These are phyloP conservation scores for Tanytarsus gracilentus DNA, from an alignment of 2,888 invertebrate genomes.

Conservation along the genomic window DNA sequence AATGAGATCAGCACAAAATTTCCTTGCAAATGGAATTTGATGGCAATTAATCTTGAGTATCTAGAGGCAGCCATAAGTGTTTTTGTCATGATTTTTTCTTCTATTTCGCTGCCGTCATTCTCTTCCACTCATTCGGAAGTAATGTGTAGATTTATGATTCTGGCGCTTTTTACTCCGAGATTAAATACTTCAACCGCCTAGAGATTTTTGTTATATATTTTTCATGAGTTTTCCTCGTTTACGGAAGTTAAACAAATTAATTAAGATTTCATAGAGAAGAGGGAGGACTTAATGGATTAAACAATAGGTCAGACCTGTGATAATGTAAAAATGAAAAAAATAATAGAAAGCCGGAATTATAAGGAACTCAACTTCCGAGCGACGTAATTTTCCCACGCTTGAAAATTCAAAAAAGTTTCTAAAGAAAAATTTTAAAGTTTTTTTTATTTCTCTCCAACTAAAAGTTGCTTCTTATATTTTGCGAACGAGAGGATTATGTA, in stretches of 20 bases:
- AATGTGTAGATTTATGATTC: conserved; percentile 23
- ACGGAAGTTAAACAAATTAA: background rate
- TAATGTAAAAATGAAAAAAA: too few relatives aligned
- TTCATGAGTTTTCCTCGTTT: background rate
- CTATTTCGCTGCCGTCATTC: background rate
- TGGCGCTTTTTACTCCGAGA: background rate
- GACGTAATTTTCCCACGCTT: too few relatives aligned
- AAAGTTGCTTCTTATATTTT: too few relatives aligned
- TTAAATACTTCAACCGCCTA: background rate
- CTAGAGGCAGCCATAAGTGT: conserved; percentile 12
- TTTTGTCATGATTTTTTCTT: conserved; percentile 23
- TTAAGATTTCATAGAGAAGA: too few relatives aligned
- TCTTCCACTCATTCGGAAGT: conserved; percentile 1
- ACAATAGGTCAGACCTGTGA: too few relatives aligned
- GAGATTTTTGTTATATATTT: background rate
- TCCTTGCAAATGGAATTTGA: background rate
- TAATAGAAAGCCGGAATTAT: too few relatives aligned
- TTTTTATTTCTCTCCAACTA: too few relatives aligned
- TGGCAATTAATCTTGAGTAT: conserved; percentile 25
- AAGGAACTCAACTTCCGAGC: too few relatives aligned
- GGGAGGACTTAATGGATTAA: too few relatives aligned
- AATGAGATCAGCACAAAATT: conserved; percentile 1
- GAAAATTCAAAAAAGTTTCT: too few relatives aligned
- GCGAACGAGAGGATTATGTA: too few relatives aligned
- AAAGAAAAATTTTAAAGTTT: too few relatives aligned